Conservation (phyloP, 2,113 vertebrate species). For the Procavia capensis region DNA sequence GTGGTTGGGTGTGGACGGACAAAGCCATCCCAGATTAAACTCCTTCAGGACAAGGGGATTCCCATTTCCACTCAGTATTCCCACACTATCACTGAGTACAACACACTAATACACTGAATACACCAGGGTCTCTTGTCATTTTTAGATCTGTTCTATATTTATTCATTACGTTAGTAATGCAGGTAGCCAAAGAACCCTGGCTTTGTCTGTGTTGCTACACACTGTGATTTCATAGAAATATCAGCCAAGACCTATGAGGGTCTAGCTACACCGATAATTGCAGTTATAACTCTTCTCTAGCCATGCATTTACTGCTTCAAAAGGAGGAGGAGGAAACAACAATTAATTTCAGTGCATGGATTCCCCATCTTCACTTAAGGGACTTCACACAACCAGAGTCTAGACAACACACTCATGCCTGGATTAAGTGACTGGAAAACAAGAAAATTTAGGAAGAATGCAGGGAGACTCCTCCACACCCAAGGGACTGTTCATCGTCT, state of each 20-base stretch:
- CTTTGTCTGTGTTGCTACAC: neutral
- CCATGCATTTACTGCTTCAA: neutral
- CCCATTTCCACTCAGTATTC: neutral
- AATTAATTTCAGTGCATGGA: neutral
- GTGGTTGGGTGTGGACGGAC: neutral
- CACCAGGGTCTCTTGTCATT: neutral
- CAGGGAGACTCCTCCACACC: neutral
- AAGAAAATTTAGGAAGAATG: neutral
- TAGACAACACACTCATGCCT: conserved; percentile 27
- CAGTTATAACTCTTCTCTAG: neutral
- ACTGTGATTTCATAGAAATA: neutral
- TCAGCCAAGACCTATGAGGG: neutral
- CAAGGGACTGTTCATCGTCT: neutral
- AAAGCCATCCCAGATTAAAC: neutral
- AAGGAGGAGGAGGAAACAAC: neutral
- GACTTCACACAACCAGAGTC: conserved; percentile 30
- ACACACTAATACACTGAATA: neutral
- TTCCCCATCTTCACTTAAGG: conserved; percentile 18
- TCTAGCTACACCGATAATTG: neutral
- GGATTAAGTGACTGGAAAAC: conserved; percentile 26
- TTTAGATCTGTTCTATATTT: neutral
- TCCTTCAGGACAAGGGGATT: neutral
- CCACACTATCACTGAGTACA: neutral
- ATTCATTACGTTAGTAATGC: neutral
- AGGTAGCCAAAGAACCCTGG: neutral